Evolutionary conservation across 2,797 vertebrate genomes (phyloP).

Genomic region (Poliocrania exsul): DNA sequence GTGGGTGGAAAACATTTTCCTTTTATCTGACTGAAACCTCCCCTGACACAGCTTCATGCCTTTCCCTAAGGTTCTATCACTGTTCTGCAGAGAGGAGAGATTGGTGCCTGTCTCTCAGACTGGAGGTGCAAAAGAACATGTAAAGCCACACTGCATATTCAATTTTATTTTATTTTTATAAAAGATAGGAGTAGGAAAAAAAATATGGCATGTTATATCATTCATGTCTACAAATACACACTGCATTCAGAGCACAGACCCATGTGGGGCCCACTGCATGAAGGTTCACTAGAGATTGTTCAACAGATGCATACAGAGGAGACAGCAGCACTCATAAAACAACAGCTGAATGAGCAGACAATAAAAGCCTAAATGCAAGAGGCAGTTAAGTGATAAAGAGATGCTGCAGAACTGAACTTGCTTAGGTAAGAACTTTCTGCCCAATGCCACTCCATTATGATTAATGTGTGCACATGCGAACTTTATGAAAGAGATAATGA

Average conservation of each 20-base stretch:
- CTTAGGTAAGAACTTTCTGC: conserved; percentile 77
- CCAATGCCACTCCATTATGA: conserved; percentile 63
- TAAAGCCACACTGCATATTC: background rate
- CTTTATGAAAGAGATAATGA: conserved; percentile 79
- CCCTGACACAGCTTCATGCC: background rate
- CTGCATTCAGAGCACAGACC: background rate
- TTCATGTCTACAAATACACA: background rate
- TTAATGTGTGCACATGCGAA: conserved; percentile 72
- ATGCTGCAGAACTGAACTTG: conserved; percentile 67
- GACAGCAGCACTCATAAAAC: conserved; percentile 68
- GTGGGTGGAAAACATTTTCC: background rate
- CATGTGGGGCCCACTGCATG: background rate
- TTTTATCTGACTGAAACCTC: background rate
- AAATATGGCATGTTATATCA: background rate
- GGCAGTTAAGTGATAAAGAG: conserved; percentile 74
- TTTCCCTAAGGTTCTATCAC: background rate
- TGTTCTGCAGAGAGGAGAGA: background rate
- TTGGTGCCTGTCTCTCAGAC: background rate
- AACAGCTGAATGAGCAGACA: conserved; percentile 72
- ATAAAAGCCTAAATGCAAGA: conserved; percentile 70
- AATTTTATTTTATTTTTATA: background rate
- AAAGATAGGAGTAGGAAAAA: background rate
- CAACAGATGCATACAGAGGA: conserved; percentile 24
- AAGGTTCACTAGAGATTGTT: background rate
- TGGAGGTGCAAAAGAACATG: background rate